Base-by-base conservation (phyloP, 2,113 vertebrate species). In the Uria lomvia region DNA sequence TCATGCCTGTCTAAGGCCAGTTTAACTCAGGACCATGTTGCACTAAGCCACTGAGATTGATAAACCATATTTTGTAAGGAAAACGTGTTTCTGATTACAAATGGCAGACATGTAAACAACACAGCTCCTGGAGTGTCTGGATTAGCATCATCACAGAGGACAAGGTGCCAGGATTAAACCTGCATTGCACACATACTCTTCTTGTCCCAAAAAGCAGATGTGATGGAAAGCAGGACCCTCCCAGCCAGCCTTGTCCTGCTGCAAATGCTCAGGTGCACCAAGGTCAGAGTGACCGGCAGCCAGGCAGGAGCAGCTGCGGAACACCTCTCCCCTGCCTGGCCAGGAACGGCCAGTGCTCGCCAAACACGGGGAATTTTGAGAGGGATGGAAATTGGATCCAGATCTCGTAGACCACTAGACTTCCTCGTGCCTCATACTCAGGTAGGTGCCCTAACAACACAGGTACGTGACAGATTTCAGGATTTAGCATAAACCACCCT, bases 331-430 rank as follows among this genome's bases (percentile, higher is more conserved):
- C 50, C 78, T 26, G 23, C 29, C 36, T 14, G 14, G 38, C 20
- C 47, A 16, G 38, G 59, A 45, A n/a, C 2, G 30, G 59, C 12
- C 50, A 40, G 38, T 12, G 20, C 58, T 59, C 27, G 58, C 45
- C 2, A 0, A 72, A 43, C n/a, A 20, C 0, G 2, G 24, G 50
- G 59, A 53, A 52, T 23, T 22, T 30, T n/a, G 24, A 72, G 32
- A 40, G 36, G 72, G 17, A 13, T 58, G 43, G 65, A 58, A 76
- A 30, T 3, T 11, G 13, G 87, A 43, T 73, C n/a, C n/a, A 58
- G 68, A 62, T 19, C 32, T 60, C 3, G 0, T 21, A 55, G 36
- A 49, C 18, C 34, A 43, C 36, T 50, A n/a, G 42, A 38, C 11
- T 8, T 72, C 23, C 34, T 59, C 24, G 19, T 42, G 45, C 29